These are phyloP conservation scores for Pollachius pollachius DNA, from an alignment of 2,113 vertebrate genomes.

Conservation along the genomic window DNA sequence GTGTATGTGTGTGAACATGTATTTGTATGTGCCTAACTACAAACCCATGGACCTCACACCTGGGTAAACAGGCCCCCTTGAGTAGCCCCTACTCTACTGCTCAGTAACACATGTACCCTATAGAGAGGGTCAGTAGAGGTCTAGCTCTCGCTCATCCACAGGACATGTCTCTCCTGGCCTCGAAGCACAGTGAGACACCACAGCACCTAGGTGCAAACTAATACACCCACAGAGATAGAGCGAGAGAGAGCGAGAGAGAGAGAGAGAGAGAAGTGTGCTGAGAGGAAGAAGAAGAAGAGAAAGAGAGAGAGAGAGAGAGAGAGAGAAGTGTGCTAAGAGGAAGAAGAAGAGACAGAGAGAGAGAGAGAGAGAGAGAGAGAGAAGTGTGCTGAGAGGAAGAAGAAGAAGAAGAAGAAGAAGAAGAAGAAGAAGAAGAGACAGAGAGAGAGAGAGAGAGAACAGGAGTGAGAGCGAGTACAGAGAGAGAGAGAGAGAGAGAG, in stretches of 20 bases:
- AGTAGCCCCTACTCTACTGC: neutral
- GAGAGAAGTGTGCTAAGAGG: too few species aligned
- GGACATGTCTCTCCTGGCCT: conserved; percentile 44
- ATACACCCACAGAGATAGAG: conserved; percentile 21
- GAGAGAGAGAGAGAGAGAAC: too few species aligned
- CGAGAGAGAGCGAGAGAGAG: conserved; percentile 14
- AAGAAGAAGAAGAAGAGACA: too few species aligned
- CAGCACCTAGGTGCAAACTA: conserved; percentile 54
- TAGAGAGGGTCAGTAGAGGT: conserved; percentile 4
- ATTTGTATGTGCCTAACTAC: neutral
- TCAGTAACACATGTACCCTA: neutral
- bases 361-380: too few species aligned
- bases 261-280: too few species aligned
- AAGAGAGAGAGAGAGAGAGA: too few species aligned
- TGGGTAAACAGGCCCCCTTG: conserved; percentile 51
- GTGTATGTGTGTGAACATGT: neutral
- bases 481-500: too few species aligned
- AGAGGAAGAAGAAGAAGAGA: too few species aligned
- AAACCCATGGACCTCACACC: conserved; percentile 37
- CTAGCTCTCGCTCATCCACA: conserved; percentile 44
- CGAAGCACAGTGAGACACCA: conserved; percentile 50
- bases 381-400: too few species aligned
- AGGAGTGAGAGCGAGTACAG: too few species aligned
- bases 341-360: too few species aligned
- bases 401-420: too few species aligned